Conservation (phyloP, 2,113 vertebrate genomes). For the Salminus brasiliensis region DNA sequence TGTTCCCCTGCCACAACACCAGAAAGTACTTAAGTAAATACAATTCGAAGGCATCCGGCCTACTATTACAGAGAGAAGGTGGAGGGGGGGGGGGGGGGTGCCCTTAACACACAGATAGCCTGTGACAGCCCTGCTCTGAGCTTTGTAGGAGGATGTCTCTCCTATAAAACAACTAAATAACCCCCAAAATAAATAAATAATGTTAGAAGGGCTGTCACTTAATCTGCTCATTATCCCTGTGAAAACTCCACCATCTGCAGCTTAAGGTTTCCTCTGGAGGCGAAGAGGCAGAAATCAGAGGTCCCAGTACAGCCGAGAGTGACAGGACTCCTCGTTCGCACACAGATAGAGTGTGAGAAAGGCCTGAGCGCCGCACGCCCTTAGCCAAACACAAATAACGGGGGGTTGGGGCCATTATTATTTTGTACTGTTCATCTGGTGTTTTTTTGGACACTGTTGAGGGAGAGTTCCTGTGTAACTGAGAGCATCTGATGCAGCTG, state of each 20-base stretch:
- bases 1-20: neutral
- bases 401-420: neutral
- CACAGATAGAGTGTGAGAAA: slow-evolving; percentile 7
- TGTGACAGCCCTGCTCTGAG: slow-evolving; percentile 41
- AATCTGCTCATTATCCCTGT: slow-evolving; percentile 57
- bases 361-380: neutral
- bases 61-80: slow-evolving; percentile 8
- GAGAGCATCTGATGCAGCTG: too few species aligned
- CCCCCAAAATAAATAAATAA: slow-evolving; percentile 7
- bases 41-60: neutral
- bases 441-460: neutral
- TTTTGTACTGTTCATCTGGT: neutral
- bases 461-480: too few species aligned
- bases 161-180: neutral
- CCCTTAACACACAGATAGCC: slow-evolving; percentile 17
- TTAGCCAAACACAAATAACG: neutral
- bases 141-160: slow-evolving; percentile 31
- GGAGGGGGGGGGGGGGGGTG: too few species aligned
- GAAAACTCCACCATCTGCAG: slow-evolving; percentile 51
- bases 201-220: slow-evolving; percentile 58
- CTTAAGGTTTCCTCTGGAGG: slow-evolving; percentile 48
- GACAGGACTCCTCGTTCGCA: slow-evolving; percentile 10
- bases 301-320: neutral
- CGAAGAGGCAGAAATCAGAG: slow-evolving; percentile 22
- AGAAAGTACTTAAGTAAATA: neutral